A percentile compares a stretch with the other conserved stretches of the same genome.
phyloP scores from a whole-genome alignment of 2,888 invertebrate genomes.

The Amorpha juglandis region DNA sequence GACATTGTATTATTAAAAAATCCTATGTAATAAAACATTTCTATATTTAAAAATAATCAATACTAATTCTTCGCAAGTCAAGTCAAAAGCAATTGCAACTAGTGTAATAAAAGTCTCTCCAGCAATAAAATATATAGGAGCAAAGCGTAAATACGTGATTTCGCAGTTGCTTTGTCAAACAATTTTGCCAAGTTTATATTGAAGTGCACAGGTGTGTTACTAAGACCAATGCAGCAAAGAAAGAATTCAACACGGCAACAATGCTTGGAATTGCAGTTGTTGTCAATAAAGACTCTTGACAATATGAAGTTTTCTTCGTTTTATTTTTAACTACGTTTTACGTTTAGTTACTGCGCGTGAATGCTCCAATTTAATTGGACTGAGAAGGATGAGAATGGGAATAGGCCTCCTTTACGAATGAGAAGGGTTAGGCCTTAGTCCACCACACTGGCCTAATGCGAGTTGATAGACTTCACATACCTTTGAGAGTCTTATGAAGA shows the following conservation, averaged over 20 bases:
- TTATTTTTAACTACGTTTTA: background rate
- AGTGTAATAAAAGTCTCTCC: background rate
- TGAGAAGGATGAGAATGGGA: too few species aligned
- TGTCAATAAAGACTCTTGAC: background rate
- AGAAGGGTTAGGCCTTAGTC: too few species aligned
- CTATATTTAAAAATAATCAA: too few species aligned
- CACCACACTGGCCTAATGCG: too few species aligned
- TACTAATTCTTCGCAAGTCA: background rate
- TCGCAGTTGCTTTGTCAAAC: background rate
- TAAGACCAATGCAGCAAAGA: background rate
- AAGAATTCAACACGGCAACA: background rate
- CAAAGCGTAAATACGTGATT: background rate
- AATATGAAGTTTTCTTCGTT: conserved; percentile 3
- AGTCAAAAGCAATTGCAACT: background rate
- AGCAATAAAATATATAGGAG: background rate
- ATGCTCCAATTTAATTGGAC: too few species aligned
- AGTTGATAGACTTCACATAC: too few species aligned
- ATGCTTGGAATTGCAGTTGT: background rate
- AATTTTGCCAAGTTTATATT: background rate
- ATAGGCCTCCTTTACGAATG: too few species aligned
- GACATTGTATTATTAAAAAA: too few species aligned
- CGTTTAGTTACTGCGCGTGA: too few species aligned
- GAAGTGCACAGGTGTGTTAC: background rate
- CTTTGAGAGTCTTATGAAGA: too few species aligned
- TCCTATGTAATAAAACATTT: too few species aligned